Conservation (phyloP, 1,140 invertebrate species). For the Drosophila subobscura region DNA sequence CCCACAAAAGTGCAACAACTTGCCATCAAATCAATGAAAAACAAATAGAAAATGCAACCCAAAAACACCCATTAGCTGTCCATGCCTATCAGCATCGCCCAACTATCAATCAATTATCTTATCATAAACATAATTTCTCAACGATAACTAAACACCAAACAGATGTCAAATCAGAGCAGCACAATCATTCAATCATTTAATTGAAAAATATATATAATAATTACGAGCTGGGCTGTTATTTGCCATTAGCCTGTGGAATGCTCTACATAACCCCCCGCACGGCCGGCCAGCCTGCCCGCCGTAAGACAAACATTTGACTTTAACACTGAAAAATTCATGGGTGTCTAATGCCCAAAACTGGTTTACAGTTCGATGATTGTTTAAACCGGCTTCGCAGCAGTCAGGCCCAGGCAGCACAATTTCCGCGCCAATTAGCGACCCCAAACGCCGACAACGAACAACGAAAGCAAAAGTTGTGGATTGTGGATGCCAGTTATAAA, state of each 20-base stretch:
- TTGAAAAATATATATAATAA: conserved; percentile 35
- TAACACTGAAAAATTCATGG: conserved; percentile 50
- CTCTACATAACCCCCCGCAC: neutral
- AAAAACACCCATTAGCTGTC: too few species aligned
- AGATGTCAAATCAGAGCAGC: too few species aligned
- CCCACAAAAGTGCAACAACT: too few species aligned
- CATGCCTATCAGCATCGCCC: too few species aligned
- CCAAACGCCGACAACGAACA: conserved; percentile 24
- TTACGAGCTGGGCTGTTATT: conserved; percentile 12
- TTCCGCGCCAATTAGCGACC: conserved; percentile 73
- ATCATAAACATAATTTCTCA: neutral
- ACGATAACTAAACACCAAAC: too few species aligned
- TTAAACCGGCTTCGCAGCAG: conserved; percentile 47
- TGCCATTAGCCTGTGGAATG: neutral
- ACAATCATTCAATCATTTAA: conserved; percentile 3
- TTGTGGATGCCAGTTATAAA: conserved; percentile 54
- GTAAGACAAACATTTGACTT: conserved; percentile 43
- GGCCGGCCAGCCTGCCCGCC: too few species aligned
- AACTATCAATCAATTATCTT: too few species aligned
- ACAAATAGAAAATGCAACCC: too few species aligned
- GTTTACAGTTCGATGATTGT: conserved; percentile 48
- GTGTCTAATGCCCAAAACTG: conserved; percentile 57
- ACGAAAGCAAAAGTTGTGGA: conserved; percentile 78
- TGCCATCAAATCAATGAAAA: too few species aligned
- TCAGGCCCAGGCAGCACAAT: conserved; percentile 19